Conservation (phyloP, 2,888 invertebrate species). For the Aporophyla nigra region DNA sequence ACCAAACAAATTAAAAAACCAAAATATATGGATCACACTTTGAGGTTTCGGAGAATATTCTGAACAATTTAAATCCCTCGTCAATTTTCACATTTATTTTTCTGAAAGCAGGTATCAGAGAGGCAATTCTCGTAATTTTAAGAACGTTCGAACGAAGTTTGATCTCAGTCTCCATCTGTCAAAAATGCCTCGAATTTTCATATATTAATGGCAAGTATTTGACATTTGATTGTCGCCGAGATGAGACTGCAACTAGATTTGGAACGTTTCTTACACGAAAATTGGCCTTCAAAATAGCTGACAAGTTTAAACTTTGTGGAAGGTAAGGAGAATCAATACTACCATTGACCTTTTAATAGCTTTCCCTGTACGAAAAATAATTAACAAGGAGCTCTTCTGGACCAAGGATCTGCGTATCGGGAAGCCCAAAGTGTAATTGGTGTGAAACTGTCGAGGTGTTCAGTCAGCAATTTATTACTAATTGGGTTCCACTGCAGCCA, state of each 20-base stretch:
- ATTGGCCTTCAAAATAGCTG: no score
- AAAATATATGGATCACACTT: neutral
- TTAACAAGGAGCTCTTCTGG: neutral
- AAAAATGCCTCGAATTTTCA: no score
- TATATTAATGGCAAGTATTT: no score
- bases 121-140: no score
- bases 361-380: neutral
- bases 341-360: neutral
- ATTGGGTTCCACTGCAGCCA: slow-evolving; percentile 27
- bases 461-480: slow-evolving; percentile 37
- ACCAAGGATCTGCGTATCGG: neutral
- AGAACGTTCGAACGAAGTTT: no score
- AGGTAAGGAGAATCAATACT: neutral
- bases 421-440: slow-evolving; percentile 32
- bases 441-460: slow-evolving; percentile 11
- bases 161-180: no score
- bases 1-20: no score
- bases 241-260: no score
- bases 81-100: no score
- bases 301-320: neutral
- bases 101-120: neutral
- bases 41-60: neutral
- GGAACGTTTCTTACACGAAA: no score
- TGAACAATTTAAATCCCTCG: neutral
- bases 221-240: no score